Base-by-base conservation (phyloP, 2,113 vertebrate genomes). In the Hippocampus guttulatus region DNA sequence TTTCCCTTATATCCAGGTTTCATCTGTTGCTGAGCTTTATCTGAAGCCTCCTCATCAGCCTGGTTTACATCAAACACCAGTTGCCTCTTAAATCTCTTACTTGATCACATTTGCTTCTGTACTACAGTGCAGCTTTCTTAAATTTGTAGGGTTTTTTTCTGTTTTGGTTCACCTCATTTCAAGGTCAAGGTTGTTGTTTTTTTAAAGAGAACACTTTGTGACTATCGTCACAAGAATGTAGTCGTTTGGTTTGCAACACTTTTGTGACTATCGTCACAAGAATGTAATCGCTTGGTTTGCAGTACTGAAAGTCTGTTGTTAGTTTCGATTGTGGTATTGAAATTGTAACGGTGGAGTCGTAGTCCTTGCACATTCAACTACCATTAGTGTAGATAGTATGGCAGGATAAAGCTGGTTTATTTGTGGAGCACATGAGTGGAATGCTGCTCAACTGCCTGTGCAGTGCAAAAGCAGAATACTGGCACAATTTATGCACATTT, bases 21-120 rank as follows among this genome's bases (percentile, higher is more conserved):
- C 27, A 33, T 61, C 25, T 27, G 27, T 30, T 33, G 18, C 27
- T 27, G 23, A 2, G 55, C n/a, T 23, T 25, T 57, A 15, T 30
- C 15, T 16, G 57, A 11, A 21, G 51, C 52, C 27, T 57, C 16
- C 58, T 61, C 58, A 25, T 58, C 14, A 10, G 27, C 52, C 11
- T 63, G 58, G 55, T 69, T 54, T 58, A 45, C 70, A 73, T 57
- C 47, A 52, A 49, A 67, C 78, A 57, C 70, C 52, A 64, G 43
- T 71, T 77, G 57, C 78, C 78, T 73, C 61, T 60, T 62, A 67
- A 81, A 74, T 65, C 15, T 45, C 23, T 47, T 43, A 43, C 40
- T 64, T 23, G 63, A 47, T 45, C 11, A 27, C 23, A 30, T 61
- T 80, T 70, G 2, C 60, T 71, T 60, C 33, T 63, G 41, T 51